phyloP scores from a whole-genome alignment of 2,113 vertebrate genomes.

The Crocuta crocuta region DNA sequence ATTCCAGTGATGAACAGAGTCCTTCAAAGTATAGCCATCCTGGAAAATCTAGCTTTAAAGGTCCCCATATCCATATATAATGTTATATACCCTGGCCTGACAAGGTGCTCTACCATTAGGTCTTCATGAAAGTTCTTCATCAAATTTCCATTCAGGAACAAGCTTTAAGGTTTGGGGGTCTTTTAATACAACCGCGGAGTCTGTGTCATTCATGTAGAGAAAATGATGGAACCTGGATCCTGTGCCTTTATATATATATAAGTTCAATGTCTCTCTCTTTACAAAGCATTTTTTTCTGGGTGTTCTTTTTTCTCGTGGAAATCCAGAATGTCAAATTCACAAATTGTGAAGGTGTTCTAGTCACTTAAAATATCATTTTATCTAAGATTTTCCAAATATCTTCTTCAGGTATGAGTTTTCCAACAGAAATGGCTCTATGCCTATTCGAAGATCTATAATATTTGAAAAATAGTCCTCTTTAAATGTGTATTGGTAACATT shows the following conservation, averaged over 20 bases:
- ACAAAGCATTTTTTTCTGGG: not conserved
- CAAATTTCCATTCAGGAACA: not conserved
- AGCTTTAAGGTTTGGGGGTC: not conserved
- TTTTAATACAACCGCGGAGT: not conserved
- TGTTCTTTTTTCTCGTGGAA: not conserved
- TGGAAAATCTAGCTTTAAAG: not conserved
- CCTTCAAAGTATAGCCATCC: not conserved
- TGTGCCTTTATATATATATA: not conserved
- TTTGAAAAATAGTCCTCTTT: not conserved
- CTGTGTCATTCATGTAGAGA: not conserved
- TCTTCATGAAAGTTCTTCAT: not conserved
- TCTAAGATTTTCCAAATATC: not conserved
- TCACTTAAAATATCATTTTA: not conserved
- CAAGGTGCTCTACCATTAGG: not conserved
- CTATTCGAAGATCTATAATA: not conserved
- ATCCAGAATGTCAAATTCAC: not conserved
- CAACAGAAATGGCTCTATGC: not conserved
- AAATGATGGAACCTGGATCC: not conserved
- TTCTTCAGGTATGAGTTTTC: not conserved
- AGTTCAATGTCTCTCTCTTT: not conserved
- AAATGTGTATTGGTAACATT: not conserved
- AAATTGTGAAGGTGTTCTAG: not conserved
- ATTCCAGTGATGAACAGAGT: not conserved
- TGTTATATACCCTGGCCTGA: not conserved
- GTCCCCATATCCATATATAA: accelerated